phyloP scores from a whole-genome alignment of 2,888 invertebrate genomes.

The Yponomeuta sedellus region DNA sequence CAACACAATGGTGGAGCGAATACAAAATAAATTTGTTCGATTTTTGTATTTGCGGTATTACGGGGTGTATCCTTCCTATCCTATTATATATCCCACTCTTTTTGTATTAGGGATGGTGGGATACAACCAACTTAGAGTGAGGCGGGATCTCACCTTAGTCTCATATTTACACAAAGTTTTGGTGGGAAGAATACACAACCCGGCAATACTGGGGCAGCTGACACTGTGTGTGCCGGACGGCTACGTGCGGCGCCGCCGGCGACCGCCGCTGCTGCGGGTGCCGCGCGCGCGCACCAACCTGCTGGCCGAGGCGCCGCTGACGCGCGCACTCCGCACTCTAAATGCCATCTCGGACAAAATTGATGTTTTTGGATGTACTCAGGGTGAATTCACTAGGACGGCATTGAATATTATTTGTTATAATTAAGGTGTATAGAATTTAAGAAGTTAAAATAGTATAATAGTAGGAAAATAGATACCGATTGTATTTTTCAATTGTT shows the following conservation, averaged over 20 bases:
- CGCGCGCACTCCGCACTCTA: background rate
- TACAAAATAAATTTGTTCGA: conserved; percentile 13
- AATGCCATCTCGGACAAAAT: too few relatives aligned
- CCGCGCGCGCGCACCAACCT: conserved; percentile 2
- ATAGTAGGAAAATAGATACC: too few relatives aligned
- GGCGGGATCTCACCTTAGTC: background rate
- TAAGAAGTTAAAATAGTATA: too few relatives aligned
- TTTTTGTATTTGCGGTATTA: conserved; percentile 2
- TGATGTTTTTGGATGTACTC: too few relatives aligned
- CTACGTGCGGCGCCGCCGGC: background rate
- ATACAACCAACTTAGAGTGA: background rate
- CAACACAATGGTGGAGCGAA: conserved; percentile 6
- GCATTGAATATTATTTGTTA: too few relatives aligned
- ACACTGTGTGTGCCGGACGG: conserved; percentile 5
- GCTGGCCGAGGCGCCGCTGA: background rate
- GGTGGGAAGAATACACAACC: background rate
- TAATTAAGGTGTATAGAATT: too few relatives aligned
- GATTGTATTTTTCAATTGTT: too few relatives aligned
- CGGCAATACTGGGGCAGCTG: background rate
- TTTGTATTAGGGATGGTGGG: conserved; percentile 12
- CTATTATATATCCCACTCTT: conserved; percentile 8
- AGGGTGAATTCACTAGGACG: too few relatives aligned
- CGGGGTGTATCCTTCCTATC: conserved; percentile 10
- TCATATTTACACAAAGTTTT: background rate
- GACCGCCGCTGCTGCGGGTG: background rate